A percentile compares a stretch with the other conserved stretches of the same genome.
These are phyloP conservation scores for Illadopsis cleaveri DNA, from an alignment of 2,113 vertebrate genomes.

Conservation along the genomic window DNA sequence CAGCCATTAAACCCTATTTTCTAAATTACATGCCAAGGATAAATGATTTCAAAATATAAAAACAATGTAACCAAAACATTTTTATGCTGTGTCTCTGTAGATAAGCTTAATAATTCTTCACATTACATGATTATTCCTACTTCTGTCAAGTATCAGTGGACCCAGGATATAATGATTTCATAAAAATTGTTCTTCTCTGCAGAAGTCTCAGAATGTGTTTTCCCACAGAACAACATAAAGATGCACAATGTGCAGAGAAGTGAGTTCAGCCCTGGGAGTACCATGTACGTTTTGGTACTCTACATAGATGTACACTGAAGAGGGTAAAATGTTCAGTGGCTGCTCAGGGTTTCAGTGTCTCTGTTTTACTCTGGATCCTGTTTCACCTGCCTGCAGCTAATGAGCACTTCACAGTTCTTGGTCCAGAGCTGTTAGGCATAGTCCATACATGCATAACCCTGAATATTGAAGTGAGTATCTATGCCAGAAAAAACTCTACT, in stretches of 20 bases:
- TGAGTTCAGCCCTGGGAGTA: neutral
- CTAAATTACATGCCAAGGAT: neutral
- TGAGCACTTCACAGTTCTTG: neutral
- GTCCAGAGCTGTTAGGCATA: neutral
- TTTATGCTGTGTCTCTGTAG: neutral
- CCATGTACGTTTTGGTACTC: neutral
- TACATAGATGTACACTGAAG: rapidly evolving
- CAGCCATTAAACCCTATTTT: conserved; percentile 6
- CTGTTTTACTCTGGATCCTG: neutral
- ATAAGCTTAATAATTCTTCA: neutral
- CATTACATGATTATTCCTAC: neutral
- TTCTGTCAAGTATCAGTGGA: neutral
- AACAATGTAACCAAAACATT: neutral
- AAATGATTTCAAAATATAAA: conserved; percentile 1
- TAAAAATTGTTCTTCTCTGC: neutral
- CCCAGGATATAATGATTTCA: neutral
- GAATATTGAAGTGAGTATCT: neutral
- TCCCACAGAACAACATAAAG: neutral
- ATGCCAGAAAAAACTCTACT: neutral
- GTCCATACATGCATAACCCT: neutral
- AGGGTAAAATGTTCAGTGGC: neutral
- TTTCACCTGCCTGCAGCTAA: neutral
- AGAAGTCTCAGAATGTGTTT: neutral
- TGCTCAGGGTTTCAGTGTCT: neutral
- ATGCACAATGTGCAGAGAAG: neutral